Percentiles rank a stretch among this genome's conserved stretches.
phyloP scores from a whole-genome alignment of 1,140 invertebrate genomes.

The Platorchestia sp. region DNA sequence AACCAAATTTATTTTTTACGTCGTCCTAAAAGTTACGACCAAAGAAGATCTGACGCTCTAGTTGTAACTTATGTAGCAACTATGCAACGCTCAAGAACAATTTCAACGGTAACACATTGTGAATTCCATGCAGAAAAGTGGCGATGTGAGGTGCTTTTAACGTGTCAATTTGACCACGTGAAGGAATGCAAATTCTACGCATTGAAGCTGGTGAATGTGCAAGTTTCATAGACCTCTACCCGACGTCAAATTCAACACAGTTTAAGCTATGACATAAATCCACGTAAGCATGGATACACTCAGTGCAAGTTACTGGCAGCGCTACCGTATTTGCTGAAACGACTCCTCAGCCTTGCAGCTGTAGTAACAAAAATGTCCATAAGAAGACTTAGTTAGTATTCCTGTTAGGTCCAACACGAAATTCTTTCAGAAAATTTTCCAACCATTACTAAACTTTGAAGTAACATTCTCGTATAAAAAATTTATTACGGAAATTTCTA shows the following conservation, averaged over 20 bases:
- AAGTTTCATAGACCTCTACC: not conserved
- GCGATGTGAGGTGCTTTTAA: not conserved
- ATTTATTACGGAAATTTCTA: too few relatives aligned
- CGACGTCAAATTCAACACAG: not conserved
- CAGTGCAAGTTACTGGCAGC: not conserved
- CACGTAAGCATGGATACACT: not conserved
- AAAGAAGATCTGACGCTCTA: not conserved
- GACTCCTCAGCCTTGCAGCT: constrained; percentile 4
- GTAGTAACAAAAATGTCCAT: not conserved
- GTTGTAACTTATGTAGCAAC: not conserved
- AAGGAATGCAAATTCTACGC: not conserved
- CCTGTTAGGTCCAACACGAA: too few relatives aligned
- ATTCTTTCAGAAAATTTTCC: too few relatives aligned
- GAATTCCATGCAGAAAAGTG: not conserved
- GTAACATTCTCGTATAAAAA: too few relatives aligned
- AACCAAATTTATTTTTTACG: too few relatives aligned
- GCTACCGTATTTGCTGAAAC: constrained; percentile 38
- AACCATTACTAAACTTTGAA: too few relatives aligned
- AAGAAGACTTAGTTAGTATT: too few relatives aligned
- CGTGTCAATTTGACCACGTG: not conserved
- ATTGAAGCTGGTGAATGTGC: not conserved
- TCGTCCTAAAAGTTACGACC: too few relatives aligned
- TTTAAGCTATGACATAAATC: not conserved
- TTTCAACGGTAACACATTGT: not conserved
- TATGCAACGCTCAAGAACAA: not conserved